Evolutionary conservation across 2,888 invertebrate species (phyloP), one percentile per base, ranked within the genome.

Genomic region (Flabesymbios commensalis): DNA sequence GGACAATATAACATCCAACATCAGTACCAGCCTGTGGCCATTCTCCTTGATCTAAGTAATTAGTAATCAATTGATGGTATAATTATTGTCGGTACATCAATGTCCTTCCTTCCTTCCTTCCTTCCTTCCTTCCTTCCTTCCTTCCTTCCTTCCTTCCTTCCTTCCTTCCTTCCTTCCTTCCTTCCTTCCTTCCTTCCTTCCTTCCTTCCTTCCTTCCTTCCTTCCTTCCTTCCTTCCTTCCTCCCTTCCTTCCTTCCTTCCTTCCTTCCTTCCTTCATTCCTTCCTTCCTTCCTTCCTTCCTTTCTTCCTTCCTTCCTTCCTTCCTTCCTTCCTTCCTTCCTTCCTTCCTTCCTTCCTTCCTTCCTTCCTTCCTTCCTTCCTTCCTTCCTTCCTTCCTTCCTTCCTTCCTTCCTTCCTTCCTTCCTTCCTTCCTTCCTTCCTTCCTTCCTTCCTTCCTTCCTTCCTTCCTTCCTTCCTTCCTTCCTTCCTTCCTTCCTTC

Each of bases 401-500:
- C 43, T 55, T 55, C 43, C 55, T 55, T 45, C 55, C 55, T 55
- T 55, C 55, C 43, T 55, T 55, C 55, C 55, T 55, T 55, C 55
- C 43, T 55, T 1, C 42, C 55, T 55, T 55, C 42, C 55, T 19
- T 55, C 42, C 55, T 55, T 55, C 42, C 55, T 55, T 55, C 42
- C 24, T 43, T 55, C 42, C 42, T 55, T 55, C 42, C 55, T 55
- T 2, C 42, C 55, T 63, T 59, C 55, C 57, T 63, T 60, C 57
- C 65, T 57, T 59, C 65, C 59, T 59, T 63, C 57, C 59, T 60
- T 53, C 58, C 57, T 63, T 60, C 57, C 59, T 56, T 59, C 63
- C 59, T 60, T 57, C 59, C 57, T 56, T 59, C 57, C 65, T 63
- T 57, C 63, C 65, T 57, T 58, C 59, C 59, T 63, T 60, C 63